Evolutionary conservation across 1,140 invertebrate genomes (phyloP).

Genomic region (Archivesica marissinica): DNA sequence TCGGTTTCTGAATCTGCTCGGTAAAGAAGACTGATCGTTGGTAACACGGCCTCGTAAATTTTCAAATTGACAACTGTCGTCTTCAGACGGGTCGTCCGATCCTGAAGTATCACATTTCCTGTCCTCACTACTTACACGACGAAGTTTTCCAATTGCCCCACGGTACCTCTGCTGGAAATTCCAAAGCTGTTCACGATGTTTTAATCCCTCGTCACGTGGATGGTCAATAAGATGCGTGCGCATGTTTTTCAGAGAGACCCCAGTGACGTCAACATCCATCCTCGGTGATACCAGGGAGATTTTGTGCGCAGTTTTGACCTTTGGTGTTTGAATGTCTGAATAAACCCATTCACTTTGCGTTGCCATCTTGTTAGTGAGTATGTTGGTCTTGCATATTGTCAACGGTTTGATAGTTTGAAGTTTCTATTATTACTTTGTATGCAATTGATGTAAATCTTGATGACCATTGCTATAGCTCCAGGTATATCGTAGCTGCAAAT

Average conservation of each 20-base stretch:
- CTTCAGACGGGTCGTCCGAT: slow-evolving; percentile 12
- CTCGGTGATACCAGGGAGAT: slow-evolving; percentile 36
- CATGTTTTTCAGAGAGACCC: slow-evolving; percentile 42
- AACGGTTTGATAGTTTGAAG: neutral
- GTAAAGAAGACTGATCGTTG: slow-evolving; percentile 30
- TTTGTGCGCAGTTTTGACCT: slow-evolving; percentile 15
- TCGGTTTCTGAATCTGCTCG: slow-evolving; percentile 34
- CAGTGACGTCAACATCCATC: slow-evolving; percentile 56
- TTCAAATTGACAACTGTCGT: neutral
- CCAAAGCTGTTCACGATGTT: slow-evolving; percentile 60
- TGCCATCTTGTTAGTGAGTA: slow-evolving; percentile 1
- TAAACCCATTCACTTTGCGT: slow-evolving; percentile 46
- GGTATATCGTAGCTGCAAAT: neutral
- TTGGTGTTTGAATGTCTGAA: slow-evolving; percentile 6
- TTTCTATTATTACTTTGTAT: neutral
- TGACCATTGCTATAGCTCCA: neutral
- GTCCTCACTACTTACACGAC: neutral
- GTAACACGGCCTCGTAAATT: neutral
- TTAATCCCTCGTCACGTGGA: slow-evolving; percentile 57
- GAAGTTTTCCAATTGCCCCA: slow-evolving; percentile 18
- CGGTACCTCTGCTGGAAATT: slow-evolving; percentile 56
- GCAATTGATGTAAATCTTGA: neutral
- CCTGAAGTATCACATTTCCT: neutral
- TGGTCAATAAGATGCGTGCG: slow-evolving; percentile 60
- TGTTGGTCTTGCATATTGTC: neutral